Evolutionary conservation across 1,140 invertebrate species (phyloP).

Genomic region (Anastrepha ludens): DNA sequence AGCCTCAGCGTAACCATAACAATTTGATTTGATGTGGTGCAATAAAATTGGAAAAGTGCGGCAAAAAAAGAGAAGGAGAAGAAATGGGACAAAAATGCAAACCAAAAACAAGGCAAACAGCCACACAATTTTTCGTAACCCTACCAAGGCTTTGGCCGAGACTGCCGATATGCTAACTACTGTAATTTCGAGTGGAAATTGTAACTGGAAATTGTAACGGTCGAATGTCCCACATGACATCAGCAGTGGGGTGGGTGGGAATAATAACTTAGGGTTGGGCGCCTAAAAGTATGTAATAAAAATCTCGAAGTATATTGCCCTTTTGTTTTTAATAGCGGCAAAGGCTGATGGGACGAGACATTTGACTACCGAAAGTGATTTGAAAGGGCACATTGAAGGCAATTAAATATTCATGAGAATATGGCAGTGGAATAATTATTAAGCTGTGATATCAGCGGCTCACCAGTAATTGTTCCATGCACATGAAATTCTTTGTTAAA

Average conservation of each 20-base stretch:
- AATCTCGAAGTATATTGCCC: constrained; percentile 40
- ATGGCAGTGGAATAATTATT: not conserved
- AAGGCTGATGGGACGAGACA: not conserved
- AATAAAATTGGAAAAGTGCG: constrained; percentile 41
- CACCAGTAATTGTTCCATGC: not conserved
- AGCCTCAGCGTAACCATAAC: constrained; percentile 37
- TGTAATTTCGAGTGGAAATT: constrained; percentile 30
- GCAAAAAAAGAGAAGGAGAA: not conserved
- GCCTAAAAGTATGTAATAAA: constrained; percentile 46
- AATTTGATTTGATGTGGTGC: constrained; percentile 50
- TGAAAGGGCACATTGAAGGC: not conserved
- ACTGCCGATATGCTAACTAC: constrained; percentile 38
- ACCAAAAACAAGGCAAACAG: not conserved
- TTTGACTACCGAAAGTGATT: not conserved
- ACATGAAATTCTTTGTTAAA: not conserved
- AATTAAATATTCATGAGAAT: constrained; percentile 43
- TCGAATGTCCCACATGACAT: not conserved
- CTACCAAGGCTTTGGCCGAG: not conserved
- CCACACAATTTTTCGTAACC: not conserved
- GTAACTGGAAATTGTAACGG: constrained; percentile 5
- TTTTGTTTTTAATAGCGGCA: constrained; percentile 38
- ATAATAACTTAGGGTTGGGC: not conserved
- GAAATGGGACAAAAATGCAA: not conserved
- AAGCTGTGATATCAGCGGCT: not conserved
- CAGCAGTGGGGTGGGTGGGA: not conserved